Evolutionary conservation across 2,888 invertebrate genomes (phyloP), one percentile per base, ranked within the genome.

Genomic region (Melipona bicolor): DNA sequence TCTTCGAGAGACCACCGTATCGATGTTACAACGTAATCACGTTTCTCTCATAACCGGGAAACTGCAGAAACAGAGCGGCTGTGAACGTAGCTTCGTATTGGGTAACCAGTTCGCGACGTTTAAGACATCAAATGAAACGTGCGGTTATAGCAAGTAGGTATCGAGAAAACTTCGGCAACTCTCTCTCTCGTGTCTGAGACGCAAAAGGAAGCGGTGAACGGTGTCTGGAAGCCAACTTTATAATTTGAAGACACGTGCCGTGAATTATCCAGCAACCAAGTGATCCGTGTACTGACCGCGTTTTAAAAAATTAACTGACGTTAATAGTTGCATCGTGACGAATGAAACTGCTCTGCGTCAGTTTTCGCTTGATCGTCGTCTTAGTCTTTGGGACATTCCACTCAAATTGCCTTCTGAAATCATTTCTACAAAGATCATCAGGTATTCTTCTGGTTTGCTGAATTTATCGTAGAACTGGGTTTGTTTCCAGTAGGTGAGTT

Each of bases 191-290:
- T 43, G 43, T 9, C 43, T 43, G 36, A 65, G 24, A 24, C 21
- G 9, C 49, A 50, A 32, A 69, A 76, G 21, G 50, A 76, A 49
- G 59, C 59, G 19, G 21, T 21, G 32, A 59, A 76, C 19, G 69
- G 59, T 49, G 67, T 43, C 43, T 75, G 56, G 24, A 54, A 43
- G 21, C 21, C 21, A 67, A 68, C 27, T 69, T 76, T 32, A 32
- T 68, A 68, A 59, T 68, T 49, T 9, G 49, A 69, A 19, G 56
- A 59, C 50, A 76, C 69, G 27, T 36, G 9, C 43, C 43, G n/a
- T 32, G 17, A 68, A 59, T 56, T 50, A 32, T 15, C 13, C 27
- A n/a, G 24, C 54, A n/a, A 49, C 0, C 2, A 27, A 24, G 52
- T 13, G 52, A 52, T 43, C 65, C 24, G n/a, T n/a, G 36, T 13